Evolutionary conservation across 1,140 invertebrate genomes (phyloP).

Genomic region (Eriocheir sinensis): DNA sequence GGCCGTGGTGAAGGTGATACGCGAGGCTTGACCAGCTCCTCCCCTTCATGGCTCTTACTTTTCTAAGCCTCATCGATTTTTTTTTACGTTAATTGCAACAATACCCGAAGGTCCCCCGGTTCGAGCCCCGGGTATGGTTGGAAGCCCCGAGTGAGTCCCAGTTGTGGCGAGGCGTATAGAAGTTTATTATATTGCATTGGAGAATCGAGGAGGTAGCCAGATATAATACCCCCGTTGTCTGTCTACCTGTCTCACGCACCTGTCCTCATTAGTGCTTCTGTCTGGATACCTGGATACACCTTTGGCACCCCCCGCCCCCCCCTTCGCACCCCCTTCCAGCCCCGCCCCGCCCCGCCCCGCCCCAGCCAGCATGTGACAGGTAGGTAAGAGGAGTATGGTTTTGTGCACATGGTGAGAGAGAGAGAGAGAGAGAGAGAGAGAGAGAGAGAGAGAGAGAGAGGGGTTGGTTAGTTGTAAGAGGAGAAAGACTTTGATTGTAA

Average conservation of each 20-base stretch:
- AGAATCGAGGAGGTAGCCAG: too few species aligned
- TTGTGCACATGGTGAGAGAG: background rate
- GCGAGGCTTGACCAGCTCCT: background rate
- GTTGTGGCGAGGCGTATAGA: too few species aligned
- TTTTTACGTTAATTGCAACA: background rate
- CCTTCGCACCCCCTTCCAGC: too few species aligned
- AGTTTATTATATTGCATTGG: too few species aligned
- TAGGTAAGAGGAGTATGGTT: background rate
- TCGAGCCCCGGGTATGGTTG: too few species aligned
- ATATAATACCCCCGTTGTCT: background rate
- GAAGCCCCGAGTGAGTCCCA: too few species aligned
- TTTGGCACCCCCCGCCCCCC: too few species aligned
- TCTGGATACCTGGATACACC: background rate
- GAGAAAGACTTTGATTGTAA: too few species aligned
- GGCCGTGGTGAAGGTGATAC: background rate
- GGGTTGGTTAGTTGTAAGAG: too few species aligned
- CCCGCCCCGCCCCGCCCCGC: too few species aligned
- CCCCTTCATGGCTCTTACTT: background rate
- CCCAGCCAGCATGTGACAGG: background rate
- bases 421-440: constrained; percentile 22
- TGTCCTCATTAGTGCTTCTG: constrained; percentile 12
- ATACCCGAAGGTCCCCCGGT: background rate
- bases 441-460: too few species aligned
- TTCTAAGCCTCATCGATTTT: constrained; percentile 1
- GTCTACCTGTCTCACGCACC: background rate